These are phyloP conservation scores for Crocuta crocuta DNA, from an alignment of 2,113 vertebrate species.

Conservation along the genomic window DNA sequence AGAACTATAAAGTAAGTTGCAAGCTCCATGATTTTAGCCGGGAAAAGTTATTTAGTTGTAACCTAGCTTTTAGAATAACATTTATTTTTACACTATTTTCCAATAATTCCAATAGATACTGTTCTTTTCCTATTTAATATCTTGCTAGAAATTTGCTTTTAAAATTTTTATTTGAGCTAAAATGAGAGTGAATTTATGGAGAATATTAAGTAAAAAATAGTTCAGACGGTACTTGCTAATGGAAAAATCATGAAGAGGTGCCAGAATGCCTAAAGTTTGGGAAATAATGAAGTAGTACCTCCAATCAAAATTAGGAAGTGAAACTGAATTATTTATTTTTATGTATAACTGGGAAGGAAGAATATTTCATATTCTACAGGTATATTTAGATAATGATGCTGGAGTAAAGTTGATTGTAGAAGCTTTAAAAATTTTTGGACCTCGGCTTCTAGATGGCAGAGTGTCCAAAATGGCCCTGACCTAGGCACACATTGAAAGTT, in stretches of 20 bases:
- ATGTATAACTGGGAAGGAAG: not conserved
- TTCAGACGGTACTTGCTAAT: not conserved
- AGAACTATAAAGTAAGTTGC: not conserved
- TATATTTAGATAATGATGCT: not conserved
- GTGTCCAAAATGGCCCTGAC: not conserved
- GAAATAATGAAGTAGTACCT: not conserved
- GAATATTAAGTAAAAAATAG: not conserved
- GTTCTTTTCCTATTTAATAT: not conserved
- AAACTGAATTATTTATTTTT: not conserved
- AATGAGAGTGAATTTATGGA: not conserved
- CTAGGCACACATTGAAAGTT: not conserved
- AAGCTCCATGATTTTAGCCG: not conserved
- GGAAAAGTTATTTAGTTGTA: not conserved
- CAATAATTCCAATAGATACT: not conserved
- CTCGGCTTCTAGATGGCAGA: not conserved
- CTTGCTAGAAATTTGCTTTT: slow-evolving; percentile 13
- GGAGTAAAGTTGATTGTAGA: not conserved
- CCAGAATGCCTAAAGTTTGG: not conserved
- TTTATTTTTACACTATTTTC: not conserved
- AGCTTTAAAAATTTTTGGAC: not conserved
- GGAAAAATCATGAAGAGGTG: not conserved
- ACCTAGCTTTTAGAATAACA: not conserved
- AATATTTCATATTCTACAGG: not conserved
- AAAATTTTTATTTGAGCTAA: not conserved
- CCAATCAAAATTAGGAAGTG: not conserved